Evolutionary conservation across 1,140 invertebrate genomes (phyloP).

Genomic region (Thrips palmi): DNA sequence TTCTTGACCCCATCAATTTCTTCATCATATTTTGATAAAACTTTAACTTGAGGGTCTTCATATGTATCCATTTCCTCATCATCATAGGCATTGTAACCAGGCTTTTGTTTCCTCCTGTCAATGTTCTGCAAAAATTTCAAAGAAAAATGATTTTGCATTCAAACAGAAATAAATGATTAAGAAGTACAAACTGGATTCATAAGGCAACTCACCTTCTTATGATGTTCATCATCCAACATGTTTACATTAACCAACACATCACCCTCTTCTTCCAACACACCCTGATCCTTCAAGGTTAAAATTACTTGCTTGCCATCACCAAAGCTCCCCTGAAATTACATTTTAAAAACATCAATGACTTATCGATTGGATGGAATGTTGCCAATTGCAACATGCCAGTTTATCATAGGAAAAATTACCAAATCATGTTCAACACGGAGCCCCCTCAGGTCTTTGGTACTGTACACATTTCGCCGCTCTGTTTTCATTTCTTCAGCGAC

Average conservation of each 20-base stretch:
- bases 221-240: slow-evolving; percentile 80
- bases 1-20: slow-evolving; percentile 69
- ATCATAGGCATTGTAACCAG: slow-evolving; percentile 68
- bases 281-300: slow-evolving; percentile 86
- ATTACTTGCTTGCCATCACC: slow-evolving; percentile 70
- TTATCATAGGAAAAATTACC: slow-evolving; percentile 24
- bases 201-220: slow-evolving; percentile 43
- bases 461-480: slow-evolving; percentile 41
- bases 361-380: not conserved
- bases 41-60: slow-evolving; percentile 48
- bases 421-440: slow-evolving; percentile 75
- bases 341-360: not conserved
- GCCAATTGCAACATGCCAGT: not conserved
- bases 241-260: slow-evolving; percentile 95
- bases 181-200: not conserved
- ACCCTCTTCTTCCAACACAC: slow-evolving; percentile 62
- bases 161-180: slow-evolving; percentile 2
- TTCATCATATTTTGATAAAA: slow-evolving; percentile 87
- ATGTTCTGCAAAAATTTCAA: slow-evolving; percentile 40
- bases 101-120: slow-evolving; percentile 66
- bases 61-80: slow-evolving; percentile 68
- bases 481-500: slow-evolving; percentile 57
- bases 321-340: slow-evolving; percentile 36
- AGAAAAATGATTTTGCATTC: slow-evolving; percentile 2
- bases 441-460: slow-evolving; percentile 52